These are phyloP conservation scores for Sabatieria punctata DNA, from an alignment of 2,888 invertebrate genomes.

Conservation along the genomic window DNA sequence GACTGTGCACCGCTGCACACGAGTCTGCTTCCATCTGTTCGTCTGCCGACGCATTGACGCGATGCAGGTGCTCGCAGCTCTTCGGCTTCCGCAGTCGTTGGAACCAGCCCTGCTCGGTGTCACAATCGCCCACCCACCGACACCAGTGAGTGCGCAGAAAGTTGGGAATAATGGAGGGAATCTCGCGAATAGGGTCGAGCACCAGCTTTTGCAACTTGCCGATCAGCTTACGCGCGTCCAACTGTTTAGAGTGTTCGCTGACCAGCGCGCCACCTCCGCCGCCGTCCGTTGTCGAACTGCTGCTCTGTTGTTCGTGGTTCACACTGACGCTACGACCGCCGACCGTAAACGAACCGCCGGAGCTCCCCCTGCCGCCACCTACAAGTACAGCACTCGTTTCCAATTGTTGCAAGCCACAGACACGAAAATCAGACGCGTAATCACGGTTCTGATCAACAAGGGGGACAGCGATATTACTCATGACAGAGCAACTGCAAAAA, in stretches of 20 bases:
- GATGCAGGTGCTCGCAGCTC: slow-evolving; percentile 7
- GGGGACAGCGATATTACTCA: too few species aligned
- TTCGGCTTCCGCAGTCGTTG: slow-evolving; percentile 2
- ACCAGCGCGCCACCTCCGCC: slow-evolving; percentile 14
- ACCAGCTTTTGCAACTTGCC: slow-evolving; percentile 6
- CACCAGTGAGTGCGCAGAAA: neutral
- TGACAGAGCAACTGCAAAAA: too few species aligned
- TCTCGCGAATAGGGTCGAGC: slow-evolving; percentile 10
- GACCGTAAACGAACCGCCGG: too few species aligned
- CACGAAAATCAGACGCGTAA: too few species aligned
- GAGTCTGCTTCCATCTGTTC: neutral
- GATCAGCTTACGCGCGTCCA: slow-evolving; percentile 6
- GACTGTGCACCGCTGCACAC: too few species aligned
- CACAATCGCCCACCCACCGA: neutral
- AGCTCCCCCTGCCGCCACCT: too few species aligned
- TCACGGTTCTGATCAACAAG: too few species aligned
- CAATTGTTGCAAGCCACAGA: too few species aligned
- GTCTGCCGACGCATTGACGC: neutral
- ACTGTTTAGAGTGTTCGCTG: neutral
- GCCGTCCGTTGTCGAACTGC: neutral
- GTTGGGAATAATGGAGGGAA: neutral
- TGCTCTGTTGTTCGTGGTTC: slow-evolving; percentile 17
- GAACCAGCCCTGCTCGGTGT: neutral
- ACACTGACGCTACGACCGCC: slow-evolving; percentile 16
- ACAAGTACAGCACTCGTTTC: too few species aligned